Evolutionary conservation across 2,888 invertebrate species (phyloP), one percentile per base, ranked within the genome.

Genomic region (Alentia gelatinosa): DNA sequence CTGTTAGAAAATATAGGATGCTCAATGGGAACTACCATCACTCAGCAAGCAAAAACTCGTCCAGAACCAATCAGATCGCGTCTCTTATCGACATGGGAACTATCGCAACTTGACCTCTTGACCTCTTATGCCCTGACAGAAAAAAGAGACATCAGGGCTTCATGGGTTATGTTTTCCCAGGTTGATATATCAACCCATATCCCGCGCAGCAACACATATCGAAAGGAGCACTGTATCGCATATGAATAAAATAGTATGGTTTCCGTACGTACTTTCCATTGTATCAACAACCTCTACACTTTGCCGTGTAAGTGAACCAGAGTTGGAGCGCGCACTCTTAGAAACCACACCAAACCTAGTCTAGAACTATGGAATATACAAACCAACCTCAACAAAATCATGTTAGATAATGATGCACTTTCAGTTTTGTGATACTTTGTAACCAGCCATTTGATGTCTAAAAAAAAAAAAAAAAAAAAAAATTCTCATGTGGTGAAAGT

Each of bases 251-350:
- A n/a, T n/a, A n/a, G n/a, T n/a, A n/a, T n/a, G n/a, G n/a, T n/a
- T n/a, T n/a, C n/a, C n/a, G n/a, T n/a, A n/a, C n/a, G n/a, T n/a
- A n/a, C n/a, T n/a, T n/a, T n/a, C n/a, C n/a, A n/a, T n/a, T n/a
- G 68, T 26, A 30, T 68, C n/a, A 68, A 47, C 47, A 26, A 30
- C 68, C 26, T 68, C 68, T n/a, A 68, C 19, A 37, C 37, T n/a
- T 79, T 39, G 79, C 39, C 79, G 39, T 37, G 35, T 79, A 79
- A 42, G 35, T 86, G 50, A 86, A 86, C 86, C 86, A 86, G 86
- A 86, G 50, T 47, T 50, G 86, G 86, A 86, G 86, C 42, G 42
- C 86, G 47, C 86, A 86, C 86, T 47, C 86, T 19, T 26, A 30
- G 68, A 68, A 68, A 39, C 19, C 35, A 79, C 79, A 79, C 79